phyloP scores from a whole-genome alignment of 1,140 invertebrate genomes.

The Euborellia annulipes region DNA sequence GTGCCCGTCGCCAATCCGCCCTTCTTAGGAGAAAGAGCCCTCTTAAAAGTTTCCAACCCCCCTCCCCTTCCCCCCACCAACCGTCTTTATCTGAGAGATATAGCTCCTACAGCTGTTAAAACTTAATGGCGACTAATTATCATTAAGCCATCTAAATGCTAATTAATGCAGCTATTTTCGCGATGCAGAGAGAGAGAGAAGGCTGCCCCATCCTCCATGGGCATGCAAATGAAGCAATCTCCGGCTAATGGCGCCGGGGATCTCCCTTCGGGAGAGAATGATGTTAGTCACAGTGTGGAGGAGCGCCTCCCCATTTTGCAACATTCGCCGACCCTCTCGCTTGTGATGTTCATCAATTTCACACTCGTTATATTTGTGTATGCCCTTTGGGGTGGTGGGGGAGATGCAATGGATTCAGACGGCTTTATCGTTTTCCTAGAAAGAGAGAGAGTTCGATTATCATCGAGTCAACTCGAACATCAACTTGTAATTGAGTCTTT shows the following conservation, averaged over 20 bases:
- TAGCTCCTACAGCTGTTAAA: conserved; percentile 9
- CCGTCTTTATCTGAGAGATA: conserved; percentile 1
- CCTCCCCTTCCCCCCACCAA: background rate
- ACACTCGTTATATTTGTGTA: conserved; percentile 10
- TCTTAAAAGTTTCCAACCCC: conserved; percentile 1
- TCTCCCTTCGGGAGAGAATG: no score
- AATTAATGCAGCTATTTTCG: conserved; percentile 36
- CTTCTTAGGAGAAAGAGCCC: background rate
- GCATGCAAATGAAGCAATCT: conserved; percentile 27
- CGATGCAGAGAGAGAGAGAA: conserved; percentile 23
- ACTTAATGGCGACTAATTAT: conserved; percentile 28
- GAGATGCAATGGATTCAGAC: no score
- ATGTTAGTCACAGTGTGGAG: conserved; percentile 12
- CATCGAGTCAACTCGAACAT: no score
- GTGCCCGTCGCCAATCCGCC: background rate
- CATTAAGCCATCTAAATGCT: conserved; percentile 37
- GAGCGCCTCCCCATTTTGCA: conserved; percentile 1
- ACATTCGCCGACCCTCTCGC: background rate
- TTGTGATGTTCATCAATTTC: conserved; percentile 13
- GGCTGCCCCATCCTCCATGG: conserved; percentile 16
- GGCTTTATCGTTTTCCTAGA: no score
- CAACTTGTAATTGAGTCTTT: no score
- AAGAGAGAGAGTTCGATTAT: no score
- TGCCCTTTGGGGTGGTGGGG: no score
- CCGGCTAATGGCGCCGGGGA: background rate